Evolutionary conservation across 2,113 vertebrate species (phyloP).

Genomic region (Xyrauchen texanus): DNA sequence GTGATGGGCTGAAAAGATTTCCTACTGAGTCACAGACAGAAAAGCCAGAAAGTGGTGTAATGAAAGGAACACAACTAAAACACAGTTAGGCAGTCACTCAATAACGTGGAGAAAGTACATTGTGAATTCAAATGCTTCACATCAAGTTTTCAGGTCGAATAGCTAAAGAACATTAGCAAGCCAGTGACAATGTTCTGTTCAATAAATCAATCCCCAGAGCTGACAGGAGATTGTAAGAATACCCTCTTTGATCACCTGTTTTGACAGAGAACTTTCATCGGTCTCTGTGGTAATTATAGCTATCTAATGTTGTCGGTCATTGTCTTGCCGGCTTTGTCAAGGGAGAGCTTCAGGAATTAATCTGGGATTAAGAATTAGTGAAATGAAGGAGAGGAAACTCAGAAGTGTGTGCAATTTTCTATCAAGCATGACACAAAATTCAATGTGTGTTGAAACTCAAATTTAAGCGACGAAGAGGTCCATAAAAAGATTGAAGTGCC

Average conservation of each 20-base stretch:
- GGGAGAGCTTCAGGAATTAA: conserved; percentile 1
- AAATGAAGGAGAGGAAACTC: background rate
- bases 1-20: conserved; percentile 17
- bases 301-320: conserved; percentile 6
- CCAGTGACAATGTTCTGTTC: background rate
- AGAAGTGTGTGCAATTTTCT: background rate
- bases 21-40: conserved; percentile 5
- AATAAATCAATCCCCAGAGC: conserved; percentile 4
- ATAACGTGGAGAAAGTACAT: background rate
- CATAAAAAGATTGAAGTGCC: background rate
- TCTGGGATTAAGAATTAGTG: background rate
- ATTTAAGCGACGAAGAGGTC: background rate
- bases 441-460: background rate
- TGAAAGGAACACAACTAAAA: background rate
- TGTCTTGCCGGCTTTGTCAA: background rate
- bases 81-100: conserved; percentile 5
- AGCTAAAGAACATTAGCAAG: background rate
- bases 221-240: conserved; percentile 12
- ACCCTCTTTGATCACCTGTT: conserved; percentile 29
- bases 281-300: conserved; percentile 18
- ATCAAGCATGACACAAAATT: background rate
- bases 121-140: no score
- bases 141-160: background rate
- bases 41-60: background rate
- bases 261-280: background rate